Conservation (phyloP, 2,888 invertebrate genomes). For the Barypeithes pellucidus region DNA sequence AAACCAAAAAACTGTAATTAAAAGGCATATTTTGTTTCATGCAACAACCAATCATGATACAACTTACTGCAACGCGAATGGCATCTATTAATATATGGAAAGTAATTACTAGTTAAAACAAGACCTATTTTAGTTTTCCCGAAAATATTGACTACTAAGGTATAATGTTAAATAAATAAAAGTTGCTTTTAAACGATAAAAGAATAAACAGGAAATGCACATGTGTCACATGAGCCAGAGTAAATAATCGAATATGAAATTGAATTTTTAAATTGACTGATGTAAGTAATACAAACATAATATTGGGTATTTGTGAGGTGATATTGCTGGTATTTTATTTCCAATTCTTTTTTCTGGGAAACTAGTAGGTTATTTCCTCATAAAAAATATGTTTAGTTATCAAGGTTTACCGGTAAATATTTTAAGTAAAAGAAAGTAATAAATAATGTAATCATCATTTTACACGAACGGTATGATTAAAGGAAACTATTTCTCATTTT, state of each 20-base stretch:
- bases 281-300: conserved; percentile 52
- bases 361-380: too few species aligned
- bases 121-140: neutral
- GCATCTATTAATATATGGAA: neutral
- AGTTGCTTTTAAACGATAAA: conserved; percentile 52
- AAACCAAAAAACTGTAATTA: too few species aligned
- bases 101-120: conserved; percentile 9
- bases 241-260: conserved; percentile 51
- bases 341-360: too few species aligned
- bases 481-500: too few species aligned
- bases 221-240: conserved; percentile 32
- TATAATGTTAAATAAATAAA: conserved; percentile 53
- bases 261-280: conserved; percentile 56
- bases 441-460: too few species aligned
- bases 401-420: too few species aligned
- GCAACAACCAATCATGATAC: neutral
- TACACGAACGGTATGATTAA: too few species aligned
- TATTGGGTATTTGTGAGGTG: conserved; percentile 17
- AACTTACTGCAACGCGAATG: neutral
- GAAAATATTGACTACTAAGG: conserved; percentile 42
- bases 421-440: too few species aligned
- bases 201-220: conserved; percentile 52
- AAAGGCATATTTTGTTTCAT: neutral
- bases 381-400: too few species aligned
- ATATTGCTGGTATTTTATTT: conserved; percentile 26